Evolutionary conservation across 2,888 invertebrate species (phyloP).

Genomic region (Amaurobius ferox): DNA sequence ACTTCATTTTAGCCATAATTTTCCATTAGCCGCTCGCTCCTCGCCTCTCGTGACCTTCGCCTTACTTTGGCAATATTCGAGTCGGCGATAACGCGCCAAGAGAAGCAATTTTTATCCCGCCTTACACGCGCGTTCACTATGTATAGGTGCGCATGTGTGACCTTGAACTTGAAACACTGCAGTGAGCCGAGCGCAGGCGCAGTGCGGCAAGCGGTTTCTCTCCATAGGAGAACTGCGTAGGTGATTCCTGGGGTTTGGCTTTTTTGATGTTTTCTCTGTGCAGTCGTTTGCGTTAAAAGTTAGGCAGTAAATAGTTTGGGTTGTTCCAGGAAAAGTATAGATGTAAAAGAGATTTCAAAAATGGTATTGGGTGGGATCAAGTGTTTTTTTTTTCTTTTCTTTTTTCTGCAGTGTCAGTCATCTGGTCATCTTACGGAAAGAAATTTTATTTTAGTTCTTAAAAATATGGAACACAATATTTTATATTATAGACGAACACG

Average conservation of each 20-base stretch:
- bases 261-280: neutral
- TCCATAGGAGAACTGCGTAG: constrained; percentile 56
- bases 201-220: constrained; percentile 77
- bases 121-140: constrained; percentile 51
- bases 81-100: neutral
- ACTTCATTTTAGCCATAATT: neutral
- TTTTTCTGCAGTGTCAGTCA: too few species aligned
- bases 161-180: constrained; percentile 73
- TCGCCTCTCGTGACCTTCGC: neutral
- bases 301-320: constrained; percentile 12
- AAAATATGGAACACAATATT: too few species aligned
- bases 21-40: neutral
- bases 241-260: constrained; percentile 29
- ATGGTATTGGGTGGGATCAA: neutral
- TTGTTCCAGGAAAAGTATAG: constrained; percentile 14
- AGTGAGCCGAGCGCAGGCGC: constrained; percentile 68
- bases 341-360: constrained; percentile 6
- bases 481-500: too few species aligned
- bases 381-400: neutral
- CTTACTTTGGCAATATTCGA: neutral
- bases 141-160: constrained; percentile 63
- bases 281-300: constrained; percentile 7
- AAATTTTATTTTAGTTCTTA: too few species aligned
- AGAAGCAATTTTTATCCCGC: constrained; percentile 8
- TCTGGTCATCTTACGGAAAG: too few species aligned